Percentiles rank a stretch among this genome's conserved stretches.
phyloP scores from a whole-genome alignment of 1,140 invertebrate genomes.

The Drosophila varians region DNA sequence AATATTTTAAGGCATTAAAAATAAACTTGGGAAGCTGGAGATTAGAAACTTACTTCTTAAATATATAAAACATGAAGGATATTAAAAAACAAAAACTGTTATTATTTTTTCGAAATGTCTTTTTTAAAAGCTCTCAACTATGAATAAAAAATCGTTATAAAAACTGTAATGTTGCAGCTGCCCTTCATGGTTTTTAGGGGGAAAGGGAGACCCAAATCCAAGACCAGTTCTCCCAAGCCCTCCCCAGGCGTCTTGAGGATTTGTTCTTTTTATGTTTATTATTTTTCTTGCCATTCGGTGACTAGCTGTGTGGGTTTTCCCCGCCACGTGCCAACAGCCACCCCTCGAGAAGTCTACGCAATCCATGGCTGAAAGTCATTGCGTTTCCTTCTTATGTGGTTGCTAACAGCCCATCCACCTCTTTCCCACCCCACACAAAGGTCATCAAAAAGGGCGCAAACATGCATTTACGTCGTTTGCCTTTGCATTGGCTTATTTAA shows the following conservation, averaged over 20 bases:
- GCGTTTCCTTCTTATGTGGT: not conserved
- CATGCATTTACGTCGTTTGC: conserved; percentile 1
- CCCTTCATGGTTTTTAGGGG: not conserved
- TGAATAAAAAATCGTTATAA: not conserved
- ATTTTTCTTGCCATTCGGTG: not conserved
- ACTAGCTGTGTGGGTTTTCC: not conserved
- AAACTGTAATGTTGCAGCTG: not conserved
- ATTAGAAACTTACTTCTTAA: not conserved
- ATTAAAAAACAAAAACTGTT: too few relatives aligned
- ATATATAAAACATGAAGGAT: not conserved
- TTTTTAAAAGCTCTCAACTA: not conserved
- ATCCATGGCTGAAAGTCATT: not conserved
- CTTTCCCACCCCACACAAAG: not conserved
- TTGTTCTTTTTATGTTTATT: conserved; percentile 1
- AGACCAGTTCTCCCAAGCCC: not conserved
- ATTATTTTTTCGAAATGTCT: not conserved
- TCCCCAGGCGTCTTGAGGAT: not conserved
- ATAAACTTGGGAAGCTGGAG: not conserved
- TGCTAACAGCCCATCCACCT: not conserved
- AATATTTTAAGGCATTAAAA: not conserved
- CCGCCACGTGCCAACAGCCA: conserved; percentile 3
- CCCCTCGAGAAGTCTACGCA: not conserved
- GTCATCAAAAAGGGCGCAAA: conserved; percentile 3
- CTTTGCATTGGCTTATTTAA: conserved; percentile 3
- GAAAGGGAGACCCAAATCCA: not conserved